A percentile compares a stretch with the other conserved stretches of the same genome.
phyloP scores from a whole-genome alignment of 2,888 invertebrate species.

The Hetaerina titia region DNA sequence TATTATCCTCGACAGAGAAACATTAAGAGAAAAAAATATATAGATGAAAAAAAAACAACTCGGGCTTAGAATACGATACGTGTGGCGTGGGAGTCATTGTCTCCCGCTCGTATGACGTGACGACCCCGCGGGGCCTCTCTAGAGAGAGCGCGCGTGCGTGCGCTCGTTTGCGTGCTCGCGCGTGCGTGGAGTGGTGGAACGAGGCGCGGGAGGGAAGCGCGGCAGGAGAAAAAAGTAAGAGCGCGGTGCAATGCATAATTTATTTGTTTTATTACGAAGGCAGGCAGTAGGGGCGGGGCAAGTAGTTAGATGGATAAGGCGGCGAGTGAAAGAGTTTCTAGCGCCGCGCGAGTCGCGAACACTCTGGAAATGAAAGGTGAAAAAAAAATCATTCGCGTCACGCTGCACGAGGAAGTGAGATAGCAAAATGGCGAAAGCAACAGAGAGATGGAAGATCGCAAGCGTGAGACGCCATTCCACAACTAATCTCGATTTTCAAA shows the following conservation, averaged over 20 bases:
- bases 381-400: neutral
- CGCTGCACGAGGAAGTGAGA: neutral
- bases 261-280: neutral
- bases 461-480: neutral
- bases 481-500: neutral
- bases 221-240: neutral
- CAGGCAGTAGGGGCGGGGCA: too few relatives aligned
- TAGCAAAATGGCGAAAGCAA: neutral
- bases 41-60: neutral
- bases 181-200: conserved; percentile 12
- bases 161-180: neutral
- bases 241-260: neutral
- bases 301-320: too few relatives aligned
- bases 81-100: conserved; percentile 57
- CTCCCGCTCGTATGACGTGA: neutral
- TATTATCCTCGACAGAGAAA: neutral
- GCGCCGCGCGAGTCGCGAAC: too few relatives aligned
- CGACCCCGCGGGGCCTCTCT: neutral
- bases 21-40: too few relatives aligned
- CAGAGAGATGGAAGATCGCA: neutral
- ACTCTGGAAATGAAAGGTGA: neutral
- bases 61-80: neutral
- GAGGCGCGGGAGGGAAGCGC: neutral
- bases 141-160: neutral
- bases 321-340: too few relatives aligned